These are phyloP conservation scores for Apoderus coryli DNA, from an alignment of 2,888 invertebrate genomes.

Conservation along the genomic window DNA sequence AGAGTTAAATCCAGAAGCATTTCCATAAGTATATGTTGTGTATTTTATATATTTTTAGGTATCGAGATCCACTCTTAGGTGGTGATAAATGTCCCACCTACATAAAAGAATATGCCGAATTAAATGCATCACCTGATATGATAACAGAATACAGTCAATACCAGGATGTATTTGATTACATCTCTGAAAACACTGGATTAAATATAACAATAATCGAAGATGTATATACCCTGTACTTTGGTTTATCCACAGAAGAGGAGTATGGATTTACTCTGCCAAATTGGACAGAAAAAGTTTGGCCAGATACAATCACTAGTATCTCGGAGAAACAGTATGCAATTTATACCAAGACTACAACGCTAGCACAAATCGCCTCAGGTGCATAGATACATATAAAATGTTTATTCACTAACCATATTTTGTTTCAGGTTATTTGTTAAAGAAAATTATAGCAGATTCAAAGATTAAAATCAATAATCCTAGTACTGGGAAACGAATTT, in stretches of 20 bases:
- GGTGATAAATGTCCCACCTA: neutral
- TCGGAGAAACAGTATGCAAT: no score
- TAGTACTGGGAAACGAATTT: slow-evolving; percentile 17
- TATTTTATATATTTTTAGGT: no score
- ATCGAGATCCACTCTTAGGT: no score
- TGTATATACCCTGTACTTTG: slow-evolving; percentile 43
- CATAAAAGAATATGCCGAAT: neutral
- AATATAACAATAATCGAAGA: slow-evolving; percentile 39
- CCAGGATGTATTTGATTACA: slow-evolving; percentile 33
- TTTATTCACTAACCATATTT: no score
- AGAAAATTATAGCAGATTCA: slow-evolving; percentile 19
- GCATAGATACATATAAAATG: no score
- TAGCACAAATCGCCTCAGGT: no score
- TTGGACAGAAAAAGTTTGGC: slow-evolving; percentile 30
- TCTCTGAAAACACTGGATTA: slow-evolving; percentile 37
- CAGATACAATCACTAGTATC: slow-evolving; percentile 25
- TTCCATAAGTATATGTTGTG: no score
- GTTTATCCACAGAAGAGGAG: slow-evolving; percentile 43
- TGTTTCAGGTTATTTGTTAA: slow-evolving; percentile 19
- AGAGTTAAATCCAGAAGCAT: no score
- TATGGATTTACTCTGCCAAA: slow-evolving; percentile 28
- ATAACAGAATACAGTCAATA: slow-evolving; percentile 32
- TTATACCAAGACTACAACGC: no score
- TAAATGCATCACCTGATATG: slow-evolving; percentile 31
- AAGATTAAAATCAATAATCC: slow-evolving; percentile 15